phyloP scores from a whole-genome alignment of 1,140 invertebrate genomes.

The Drosophila pallidifrons region DNA sequence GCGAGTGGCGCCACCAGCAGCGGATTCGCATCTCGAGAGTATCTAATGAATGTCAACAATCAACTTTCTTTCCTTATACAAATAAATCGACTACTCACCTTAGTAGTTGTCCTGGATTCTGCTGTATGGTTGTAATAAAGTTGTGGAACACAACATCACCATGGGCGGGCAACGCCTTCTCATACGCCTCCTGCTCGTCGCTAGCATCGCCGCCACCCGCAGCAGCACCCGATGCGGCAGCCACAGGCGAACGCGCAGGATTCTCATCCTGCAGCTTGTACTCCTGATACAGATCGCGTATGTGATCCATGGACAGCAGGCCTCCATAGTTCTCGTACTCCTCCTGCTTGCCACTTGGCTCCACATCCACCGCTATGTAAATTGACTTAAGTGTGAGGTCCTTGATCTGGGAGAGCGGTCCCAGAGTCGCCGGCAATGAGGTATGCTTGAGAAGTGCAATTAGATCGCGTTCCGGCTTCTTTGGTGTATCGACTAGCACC shows the following conservation, averaged over 20 bases:
- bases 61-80: constrained; percentile 23
- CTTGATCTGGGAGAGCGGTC: constrained; percentile 70
- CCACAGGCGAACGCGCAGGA: constrained; percentile 74
- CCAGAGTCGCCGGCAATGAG: constrained; percentile 59
- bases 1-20: constrained; percentile 88
- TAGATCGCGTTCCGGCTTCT: constrained; percentile 88
- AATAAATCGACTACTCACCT: constrained; percentile 85
- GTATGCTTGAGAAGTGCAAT: constrained; percentile 87
- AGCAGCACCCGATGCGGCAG: constrained; percentile 35
- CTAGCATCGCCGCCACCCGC: constrained; percentile 58
- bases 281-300: constrained; percentile 88
- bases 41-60: constrained; percentile 85
- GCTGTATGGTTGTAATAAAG: constrained; percentile 90
- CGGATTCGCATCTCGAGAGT: constrained; percentile 89
- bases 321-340: constrained; percentile 76
- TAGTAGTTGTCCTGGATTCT: constrained; percentile 92
- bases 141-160: constrained; percentile 93
- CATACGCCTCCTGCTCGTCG: constrained; percentile 89
- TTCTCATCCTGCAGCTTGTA: constrained; percentile 87
- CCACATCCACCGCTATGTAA: constrained; percentile 88
- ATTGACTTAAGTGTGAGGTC: constrained; percentile 82
- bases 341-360: constrained; percentile 75
- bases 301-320: constrained; percentile 86
- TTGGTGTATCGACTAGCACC: constrained; percentile 89
- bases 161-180: constrained; percentile 91